Percentiles rank a stretch among this genome's conserved stretches.
phyloP scores from a whole-genome alignment of 2,797 vertebrate genomes.

The Apogon talboti region DNA sequence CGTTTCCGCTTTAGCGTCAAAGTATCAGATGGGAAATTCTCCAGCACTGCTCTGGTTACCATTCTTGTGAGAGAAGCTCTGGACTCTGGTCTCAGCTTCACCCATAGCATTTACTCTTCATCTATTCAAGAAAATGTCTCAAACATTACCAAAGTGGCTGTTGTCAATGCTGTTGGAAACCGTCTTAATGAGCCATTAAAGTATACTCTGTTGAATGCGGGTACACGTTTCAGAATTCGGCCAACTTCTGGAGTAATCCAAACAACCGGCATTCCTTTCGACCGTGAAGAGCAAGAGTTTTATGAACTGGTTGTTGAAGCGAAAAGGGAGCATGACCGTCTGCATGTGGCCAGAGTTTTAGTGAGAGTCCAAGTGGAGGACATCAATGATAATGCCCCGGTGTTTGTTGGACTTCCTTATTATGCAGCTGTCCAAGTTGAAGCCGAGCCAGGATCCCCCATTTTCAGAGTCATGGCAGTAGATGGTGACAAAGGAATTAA shows the following conservation, averaged over 20 bases:
- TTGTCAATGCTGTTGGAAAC: slow-evolving; percentile 94
- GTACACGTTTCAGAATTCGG: slow-evolving; percentile 91
- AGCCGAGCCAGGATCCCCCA: slow-evolving; percentile 90
- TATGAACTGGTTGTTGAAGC: slow-evolving; percentile 96
- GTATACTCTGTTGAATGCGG: slow-evolving; percentile 93
- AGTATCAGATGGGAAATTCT: slow-evolving; percentile 96
- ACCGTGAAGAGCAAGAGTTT: slow-evolving; percentile 93
- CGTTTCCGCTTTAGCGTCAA: slow-evolving; percentile 90
- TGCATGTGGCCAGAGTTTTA: slow-evolving; percentile 92
- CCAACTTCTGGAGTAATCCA: slow-evolving; percentile 95
- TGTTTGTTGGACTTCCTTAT: slow-evolving; percentile 96
- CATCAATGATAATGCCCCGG: slow-evolving; percentile 93
- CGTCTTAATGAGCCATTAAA: slow-evolving; percentile 94
- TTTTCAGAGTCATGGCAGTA: slow-evolving; percentile 92
- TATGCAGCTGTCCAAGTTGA: slow-evolving; percentile 97
- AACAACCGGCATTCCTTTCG: slow-evolving; percentile 92
- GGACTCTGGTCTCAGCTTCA: slow-evolving; percentile 94
- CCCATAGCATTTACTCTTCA: slow-evolving; percentile 89
- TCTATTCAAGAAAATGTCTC: slow-evolving; percentile 92
- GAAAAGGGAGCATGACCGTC: slow-evolving; percentile 90
- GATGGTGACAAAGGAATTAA: slow-evolving; percentile 94
- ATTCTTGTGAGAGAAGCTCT: slow-evolving; percentile 91
- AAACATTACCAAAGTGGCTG: slow-evolving; percentile 93
- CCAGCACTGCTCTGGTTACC: slow-evolving; percentile 89
- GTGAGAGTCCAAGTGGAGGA: slow-evolving; percentile 93